phyloP scores from a whole-genome alignment of 2,888 invertebrate species.

The Drosophila histrio region DNA sequence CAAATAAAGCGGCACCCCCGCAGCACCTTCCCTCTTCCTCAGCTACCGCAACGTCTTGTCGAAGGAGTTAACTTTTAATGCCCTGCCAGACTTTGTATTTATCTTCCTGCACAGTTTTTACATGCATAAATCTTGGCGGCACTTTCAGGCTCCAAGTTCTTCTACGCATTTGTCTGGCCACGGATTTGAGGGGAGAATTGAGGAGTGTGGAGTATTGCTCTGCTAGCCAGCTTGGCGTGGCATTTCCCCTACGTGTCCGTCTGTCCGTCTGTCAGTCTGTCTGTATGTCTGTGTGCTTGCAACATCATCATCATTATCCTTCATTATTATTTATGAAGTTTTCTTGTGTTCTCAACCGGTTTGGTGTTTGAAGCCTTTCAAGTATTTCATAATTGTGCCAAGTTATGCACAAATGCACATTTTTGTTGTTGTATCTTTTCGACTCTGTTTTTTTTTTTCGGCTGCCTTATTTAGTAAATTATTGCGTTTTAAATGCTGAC shows the following conservation, averaged over 20 bases:
- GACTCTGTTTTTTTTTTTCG: conserved; percentile 41
- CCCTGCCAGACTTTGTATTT: conserved; percentile 54
- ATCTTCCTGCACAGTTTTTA: conserved; percentile 44
- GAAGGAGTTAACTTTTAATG: conserved; percentile 49
- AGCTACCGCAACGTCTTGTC: conserved; percentile 12
- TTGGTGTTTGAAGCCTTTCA: conserved; percentile 51
- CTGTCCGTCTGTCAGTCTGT: not conserved
- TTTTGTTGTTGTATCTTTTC: conserved; percentile 22
- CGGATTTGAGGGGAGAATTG: not conserved
- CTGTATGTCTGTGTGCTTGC: conserved; percentile 28
- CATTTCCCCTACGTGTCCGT: conserved; percentile 14
- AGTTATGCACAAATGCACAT: conserved; percentile 62
- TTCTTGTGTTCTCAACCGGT: conserved; percentile 52
- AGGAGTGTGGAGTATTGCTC: not conserved
- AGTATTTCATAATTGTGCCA: conserved; percentile 81
- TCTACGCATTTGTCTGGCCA: conserved; percentile 28
- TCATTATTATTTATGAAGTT: conserved; percentile 73
- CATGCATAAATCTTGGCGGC: conserved; percentile 63
- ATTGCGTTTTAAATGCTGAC: conserved; percentile 72
- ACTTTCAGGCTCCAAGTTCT: conserved; percentile 45
- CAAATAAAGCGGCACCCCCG: conserved; percentile 65
- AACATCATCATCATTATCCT: conserved; percentile 78
- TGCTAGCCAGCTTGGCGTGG: conserved; percentile 55
- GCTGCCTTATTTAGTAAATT: conserved; percentile 73
- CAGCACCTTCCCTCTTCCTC: not conserved